These are phyloP conservation scores for Calephelis virginiensis DNA, from an alignment of 1,140 invertebrate species.

Conservation along the genomic window DNA sequence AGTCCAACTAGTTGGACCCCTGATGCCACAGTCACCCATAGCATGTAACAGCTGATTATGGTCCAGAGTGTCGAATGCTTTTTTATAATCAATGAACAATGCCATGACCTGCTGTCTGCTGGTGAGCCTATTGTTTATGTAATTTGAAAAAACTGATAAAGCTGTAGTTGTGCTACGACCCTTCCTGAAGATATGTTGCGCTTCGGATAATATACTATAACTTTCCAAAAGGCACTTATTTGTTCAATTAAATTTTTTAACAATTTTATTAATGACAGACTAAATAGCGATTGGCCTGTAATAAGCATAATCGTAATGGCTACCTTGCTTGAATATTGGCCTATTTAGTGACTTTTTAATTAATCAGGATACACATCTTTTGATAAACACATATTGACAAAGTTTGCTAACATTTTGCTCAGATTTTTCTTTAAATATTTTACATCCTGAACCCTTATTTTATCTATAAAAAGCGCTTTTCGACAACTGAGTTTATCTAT, in stretches of 20 bases:
- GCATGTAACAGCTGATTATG: slow-evolving; percentile 14
- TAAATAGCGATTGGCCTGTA: slow-evolving; percentile 32
- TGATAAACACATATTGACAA: slow-evolving; percentile 29
- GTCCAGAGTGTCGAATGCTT: slow-evolving; percentile 17
- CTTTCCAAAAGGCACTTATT: slow-evolving; percentile 22
- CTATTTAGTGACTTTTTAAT: slow-evolving; percentile 26
- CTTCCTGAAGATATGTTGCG: slow-evolving; percentile 16
- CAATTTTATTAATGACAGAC: slow-evolving; percentile 26
- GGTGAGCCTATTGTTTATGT: slow-evolving; percentile 10
- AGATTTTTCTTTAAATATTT: slow-evolving; percentile 29
- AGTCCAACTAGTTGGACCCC: slow-evolving; percentile 35
- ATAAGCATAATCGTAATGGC: slow-evolving; percentile 16
- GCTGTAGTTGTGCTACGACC: slow-evolving; percentile 5
- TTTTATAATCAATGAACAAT: slow-evolving; percentile 21
- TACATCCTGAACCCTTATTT: slow-evolving; percentile 30
- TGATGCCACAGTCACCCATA: slow-evolving; percentile 26
- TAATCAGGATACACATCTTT: slow-evolving; percentile 21
- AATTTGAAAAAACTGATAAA: slow-evolving; percentile 15
- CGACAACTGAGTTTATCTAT: slow-evolving; percentile 23
- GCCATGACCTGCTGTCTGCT: background rate
- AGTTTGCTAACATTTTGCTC: slow-evolving; percentile 23
- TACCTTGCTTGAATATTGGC: slow-evolving; percentile 25
- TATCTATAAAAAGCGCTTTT: slow-evolving; percentile 29
- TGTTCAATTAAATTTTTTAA: slow-evolving; percentile 24
- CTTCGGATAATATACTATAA: slow-evolving; percentile 23